Conservation (phyloP, 2,888 invertebrate species). For the Eupithecia subfuscata region DNA sequence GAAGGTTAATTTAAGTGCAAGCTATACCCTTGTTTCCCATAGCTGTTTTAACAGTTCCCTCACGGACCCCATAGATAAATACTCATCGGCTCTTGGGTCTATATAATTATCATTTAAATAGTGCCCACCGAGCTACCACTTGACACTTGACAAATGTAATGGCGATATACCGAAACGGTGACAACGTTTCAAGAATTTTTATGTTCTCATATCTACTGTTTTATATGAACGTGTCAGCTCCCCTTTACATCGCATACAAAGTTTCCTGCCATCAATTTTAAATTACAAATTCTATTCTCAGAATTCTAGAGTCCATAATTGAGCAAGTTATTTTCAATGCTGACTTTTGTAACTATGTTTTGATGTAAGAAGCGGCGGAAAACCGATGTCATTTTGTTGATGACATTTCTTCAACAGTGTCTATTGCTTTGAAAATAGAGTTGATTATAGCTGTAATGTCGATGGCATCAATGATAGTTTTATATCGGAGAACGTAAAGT, state of each 20-base stretch:
- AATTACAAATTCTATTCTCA: conserved; percentile 19
- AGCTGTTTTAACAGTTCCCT: conserved; percentile 15
- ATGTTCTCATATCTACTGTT: conserved; percentile 81
- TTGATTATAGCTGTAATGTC: conserved; percentile 31
- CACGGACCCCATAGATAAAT: conserved; percentile 14
- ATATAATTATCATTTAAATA: conserved; percentile 83
- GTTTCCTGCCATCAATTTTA: conserved; percentile 34
- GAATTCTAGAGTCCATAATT: conserved; percentile 41
- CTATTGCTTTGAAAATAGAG: conserved; percentile 45
- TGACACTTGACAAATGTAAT: conserved; percentile 83
- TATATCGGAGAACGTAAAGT: conserved; percentile 48
- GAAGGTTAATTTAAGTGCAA: no score
- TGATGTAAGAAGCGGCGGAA: conserved; percentile 50
- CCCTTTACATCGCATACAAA: conserved; percentile 62
- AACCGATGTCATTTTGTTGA: conserved; percentile 55
- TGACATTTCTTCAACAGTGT: conserved; percentile 47
- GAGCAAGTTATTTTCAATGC: conserved; percentile 14
- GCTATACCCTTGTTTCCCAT: background rate
- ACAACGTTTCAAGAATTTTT: conserved; percentile 81
- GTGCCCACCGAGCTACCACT: conserved; percentile 75
- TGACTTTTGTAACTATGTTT: conserved; percentile 40
- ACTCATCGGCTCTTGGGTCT: conserved; percentile 51
- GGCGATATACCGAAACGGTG: conserved; percentile 73
- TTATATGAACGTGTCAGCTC: conserved; percentile 77
- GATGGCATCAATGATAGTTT: conserved; percentile 36